Evolutionary conservation across 2,797 vertebrate genomes (phyloP), one percentile per base, ranked within the genome.

Genomic region (Clarias laeviceps): DNA sequence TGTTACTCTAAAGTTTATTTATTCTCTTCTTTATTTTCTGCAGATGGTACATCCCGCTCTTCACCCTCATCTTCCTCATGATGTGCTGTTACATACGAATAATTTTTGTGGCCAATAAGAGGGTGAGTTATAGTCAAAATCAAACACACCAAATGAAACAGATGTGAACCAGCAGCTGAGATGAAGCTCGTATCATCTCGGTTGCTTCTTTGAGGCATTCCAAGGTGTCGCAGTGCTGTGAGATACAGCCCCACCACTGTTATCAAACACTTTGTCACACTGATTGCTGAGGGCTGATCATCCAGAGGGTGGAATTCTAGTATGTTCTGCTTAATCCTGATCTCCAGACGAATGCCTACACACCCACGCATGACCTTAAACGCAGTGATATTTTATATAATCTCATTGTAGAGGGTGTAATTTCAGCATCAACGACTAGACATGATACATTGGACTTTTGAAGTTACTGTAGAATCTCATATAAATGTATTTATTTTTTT

Each of bases 31-130:
- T 40, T 83, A 12, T 22, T 87, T 86, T 90, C 37, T 79, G 73
- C 93, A 97, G 96, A 96, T 91, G 85, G 95, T 92, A 94, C 88
- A 91, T 95, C 90, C 96, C 95, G 70, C 93, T 97, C 89, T 96
- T 96, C 93, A 94, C 92, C 90, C 95, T 97, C 91, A 96, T 97
- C 92, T 94, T 96, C 91, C 91, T 95, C 91, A 97, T 96, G 95
- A 96, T 94, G 92, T 93, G 94, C 92, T 96, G 96, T 93, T 95
- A 96, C 59, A 92, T 92, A 89, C 92, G 94, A 88, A 96, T 97
- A 91, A 96, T 96, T 92, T 97, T 92, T 81, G 94, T 96, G 90
- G 94, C 95, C 92, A 96, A 95, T 87, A 61, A 92, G 84, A 93
- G 95, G 91, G 95, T 96, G 89, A 95, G 95, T 93, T 57, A 37